Conservation (phyloP, 1,140 invertebrate species). For the Cyrtorhinus lividipennis region DNA sequence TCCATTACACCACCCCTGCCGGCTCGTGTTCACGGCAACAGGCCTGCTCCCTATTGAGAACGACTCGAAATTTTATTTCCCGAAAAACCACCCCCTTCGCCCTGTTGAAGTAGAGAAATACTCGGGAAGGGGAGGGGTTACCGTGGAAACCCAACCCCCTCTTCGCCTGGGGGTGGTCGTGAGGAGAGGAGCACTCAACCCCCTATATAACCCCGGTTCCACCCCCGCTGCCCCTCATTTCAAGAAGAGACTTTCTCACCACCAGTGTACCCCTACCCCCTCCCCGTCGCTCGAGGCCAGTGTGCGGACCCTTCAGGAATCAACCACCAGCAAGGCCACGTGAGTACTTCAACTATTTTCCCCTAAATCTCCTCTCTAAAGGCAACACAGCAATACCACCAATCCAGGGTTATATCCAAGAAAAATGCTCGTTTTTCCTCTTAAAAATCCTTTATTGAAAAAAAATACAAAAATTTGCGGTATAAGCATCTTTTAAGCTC, state of each 20-base stretch:
- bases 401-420: too few relatives aligned
- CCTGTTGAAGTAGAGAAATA: background rate
- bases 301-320: too few relatives aligned
- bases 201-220: background rate
- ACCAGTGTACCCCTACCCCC: background rate
- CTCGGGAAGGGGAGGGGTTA: background rate
- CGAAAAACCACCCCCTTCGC: background rate
- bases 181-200: background rate
- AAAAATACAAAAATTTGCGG: too few relatives aligned
- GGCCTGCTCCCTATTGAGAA: background rate
- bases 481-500: too few relatives aligned
- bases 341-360: too few relatives aligned
- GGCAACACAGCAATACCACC: too few relatives aligned
- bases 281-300: too few relatives aligned
- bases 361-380: background rate
- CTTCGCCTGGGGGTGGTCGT: background rate
- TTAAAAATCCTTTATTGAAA: too few relatives aligned
- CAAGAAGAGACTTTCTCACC: background rate
- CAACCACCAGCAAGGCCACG: too few relatives aligned
- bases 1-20: too few relatives aligned
- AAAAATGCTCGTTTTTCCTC: too few relatives aligned
- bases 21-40: background rate
- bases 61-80: background rate
- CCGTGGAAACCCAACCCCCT: background rate
- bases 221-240: slow-evolving; percentile 3